Percentiles rank a stretch among this genome's conserved stretches.
These are phyloP conservation scores for Graphium colonna DNA, from an alignment of 2,888 invertebrate genomes.

Conservation along the genomic window DNA sequence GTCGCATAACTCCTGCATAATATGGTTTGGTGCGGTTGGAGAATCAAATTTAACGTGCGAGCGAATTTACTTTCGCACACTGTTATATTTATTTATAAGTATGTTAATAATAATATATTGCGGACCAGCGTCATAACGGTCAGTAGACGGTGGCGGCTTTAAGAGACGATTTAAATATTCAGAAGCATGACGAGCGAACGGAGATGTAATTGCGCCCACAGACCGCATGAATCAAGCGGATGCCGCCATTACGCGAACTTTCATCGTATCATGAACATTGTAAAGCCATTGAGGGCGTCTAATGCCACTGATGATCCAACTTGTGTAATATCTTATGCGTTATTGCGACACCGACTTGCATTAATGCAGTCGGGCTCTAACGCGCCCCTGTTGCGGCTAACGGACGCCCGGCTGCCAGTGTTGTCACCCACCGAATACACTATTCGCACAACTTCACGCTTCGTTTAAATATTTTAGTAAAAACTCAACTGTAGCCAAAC, in stretches of 20 bases:
- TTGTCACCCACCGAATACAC: constrained; percentile 13
- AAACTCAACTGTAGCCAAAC: background rate
- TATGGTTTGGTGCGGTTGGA: background rate
- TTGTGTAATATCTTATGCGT: constrained; percentile 62
- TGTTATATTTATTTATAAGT: background rate
- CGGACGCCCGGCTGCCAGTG: constrained; percentile 21
- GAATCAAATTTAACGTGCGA: background rate
- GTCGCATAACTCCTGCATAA: background rate
- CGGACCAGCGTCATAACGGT: background rate
- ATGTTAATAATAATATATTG: background rate
- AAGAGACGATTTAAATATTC: constrained; percentile 2
- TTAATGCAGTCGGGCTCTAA: constrained; percentile 42
- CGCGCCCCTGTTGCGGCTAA: constrained; percentile 12
- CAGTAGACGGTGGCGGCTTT: background rate
- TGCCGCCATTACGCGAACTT: constrained; percentile 49
- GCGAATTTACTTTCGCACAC: background rate
- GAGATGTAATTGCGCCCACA: constrained; percentile 31
- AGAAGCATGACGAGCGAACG: background rate
- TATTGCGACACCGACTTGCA: constrained; percentile 54
- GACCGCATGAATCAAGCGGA: constrained; percentile 50
- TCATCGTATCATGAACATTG: constrained; percentile 44
- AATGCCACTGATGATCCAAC: constrained; percentile 63
- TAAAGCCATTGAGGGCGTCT: constrained; percentile 46
- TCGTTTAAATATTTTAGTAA: constrained; percentile 8
- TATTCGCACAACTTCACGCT: constrained; percentile 4